These are phyloP conservation scores for Oreortyx pictus DNA, from an alignment of 2,797 vertebrate species.

Conservation along the genomic window DNA sequence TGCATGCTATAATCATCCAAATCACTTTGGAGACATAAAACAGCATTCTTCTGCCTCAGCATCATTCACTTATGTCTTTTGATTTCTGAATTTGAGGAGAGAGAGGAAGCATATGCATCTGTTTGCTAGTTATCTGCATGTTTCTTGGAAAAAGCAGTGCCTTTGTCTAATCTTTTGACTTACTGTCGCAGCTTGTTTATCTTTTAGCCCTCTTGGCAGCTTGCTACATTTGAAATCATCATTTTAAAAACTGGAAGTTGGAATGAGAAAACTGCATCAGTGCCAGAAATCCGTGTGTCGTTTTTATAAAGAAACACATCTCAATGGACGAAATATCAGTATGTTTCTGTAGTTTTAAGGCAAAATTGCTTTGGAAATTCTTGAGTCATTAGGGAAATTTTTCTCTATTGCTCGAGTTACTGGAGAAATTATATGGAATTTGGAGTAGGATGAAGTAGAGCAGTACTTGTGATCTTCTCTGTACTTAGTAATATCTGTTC, in stretches of 20 bases:
- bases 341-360: not conserved
- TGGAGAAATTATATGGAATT: not conserved
- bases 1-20: not conserved
- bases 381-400: not conserved
- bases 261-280: not conserved
- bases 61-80: not conserved
- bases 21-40: not conserved
- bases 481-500: not conserved
- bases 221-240: not conserved
- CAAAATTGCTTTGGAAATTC: not conserved
- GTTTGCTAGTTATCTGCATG: not conserved
- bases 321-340: not conserved
- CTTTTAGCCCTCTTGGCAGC: not conserved
- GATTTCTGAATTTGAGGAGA: conserved; percentile 3
- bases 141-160: not conserved
- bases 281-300: conserved; percentile 2
- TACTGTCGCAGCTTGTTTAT: not conserved
- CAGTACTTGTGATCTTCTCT: not conserved
- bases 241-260: not conserved
- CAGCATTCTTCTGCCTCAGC: not conserved
- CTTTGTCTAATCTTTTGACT: not conserved
- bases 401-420: not conserved
- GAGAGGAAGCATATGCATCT: not conserved
- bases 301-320: not conserved
- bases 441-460: not conserved